Conservation (phyloP, 2,797 vertebrate genomes). For the Lepilemur septentrionalis region DNA sequence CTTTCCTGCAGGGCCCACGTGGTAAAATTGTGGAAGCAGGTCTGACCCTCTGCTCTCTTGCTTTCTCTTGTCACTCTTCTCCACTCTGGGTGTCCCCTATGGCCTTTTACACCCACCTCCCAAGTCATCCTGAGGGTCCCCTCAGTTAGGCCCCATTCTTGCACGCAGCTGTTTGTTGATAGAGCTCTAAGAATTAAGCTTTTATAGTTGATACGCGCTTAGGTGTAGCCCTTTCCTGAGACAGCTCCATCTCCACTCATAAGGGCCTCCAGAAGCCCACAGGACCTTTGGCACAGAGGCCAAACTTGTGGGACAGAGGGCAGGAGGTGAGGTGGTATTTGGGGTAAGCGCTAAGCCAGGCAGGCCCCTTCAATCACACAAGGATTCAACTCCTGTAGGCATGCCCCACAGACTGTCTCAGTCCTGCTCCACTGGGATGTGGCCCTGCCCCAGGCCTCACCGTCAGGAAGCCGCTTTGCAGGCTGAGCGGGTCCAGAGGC, state of each 20-base stretch:
- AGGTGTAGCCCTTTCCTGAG: neutral
- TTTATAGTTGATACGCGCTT: neutral
- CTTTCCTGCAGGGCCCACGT: neutral
- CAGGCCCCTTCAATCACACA: neutral
- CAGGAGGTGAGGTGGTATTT: too few relatives aligned
- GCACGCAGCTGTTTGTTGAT: neutral
- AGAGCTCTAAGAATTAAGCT: neutral
- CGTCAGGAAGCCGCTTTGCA: slow-evolving; percentile 88
- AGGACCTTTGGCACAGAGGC: too few relatives aligned
- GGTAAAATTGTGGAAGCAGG: neutral
- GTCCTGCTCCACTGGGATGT: neutral
- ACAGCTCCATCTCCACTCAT: too few relatives aligned
- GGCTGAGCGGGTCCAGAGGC: slow-evolving; percentile 88
- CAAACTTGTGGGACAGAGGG: too few relatives aligned
- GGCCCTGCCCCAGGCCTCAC: slow-evolving; percentile 73
- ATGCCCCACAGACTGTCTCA: neutral
- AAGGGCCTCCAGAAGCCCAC: too few relatives aligned
- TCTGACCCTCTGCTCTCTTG: neutral
- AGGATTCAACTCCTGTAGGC: too few relatives aligned
- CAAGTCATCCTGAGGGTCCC: neutral
- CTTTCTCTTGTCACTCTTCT: neutral
- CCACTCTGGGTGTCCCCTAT: neutral
- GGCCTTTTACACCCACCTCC: neutral
- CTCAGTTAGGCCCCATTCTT: neutral
- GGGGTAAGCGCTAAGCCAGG: too few relatives aligned